phyloP scores from a whole-genome alignment of 2,113 vertebrate species.

The Camelus dromedarius region DNA sequence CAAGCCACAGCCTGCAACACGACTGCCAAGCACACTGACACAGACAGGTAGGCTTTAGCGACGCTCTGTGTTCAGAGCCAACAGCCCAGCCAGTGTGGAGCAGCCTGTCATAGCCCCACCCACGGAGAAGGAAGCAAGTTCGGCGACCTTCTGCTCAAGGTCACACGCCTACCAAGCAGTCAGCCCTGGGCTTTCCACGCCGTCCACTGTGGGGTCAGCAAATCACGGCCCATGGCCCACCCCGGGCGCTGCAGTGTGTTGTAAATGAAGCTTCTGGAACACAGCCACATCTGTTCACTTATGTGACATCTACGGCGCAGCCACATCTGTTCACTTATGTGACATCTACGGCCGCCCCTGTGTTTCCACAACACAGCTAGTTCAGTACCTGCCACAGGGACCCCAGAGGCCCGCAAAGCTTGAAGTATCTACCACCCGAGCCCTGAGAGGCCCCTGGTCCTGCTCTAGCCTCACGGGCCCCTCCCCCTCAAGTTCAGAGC shows the following conservation, averaged over 20 bases:
- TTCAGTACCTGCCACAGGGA: accelerated
- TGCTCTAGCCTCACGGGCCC: too few relatives aligned
- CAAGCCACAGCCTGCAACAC: background rate
- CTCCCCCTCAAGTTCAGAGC: background rate
- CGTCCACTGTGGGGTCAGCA: background rate
- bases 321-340: accelerated
- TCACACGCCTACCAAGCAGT: too few relatives aligned
- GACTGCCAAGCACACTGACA: accelerated
- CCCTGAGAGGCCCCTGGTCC: accelerated
- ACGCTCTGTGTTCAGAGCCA: accelerated
- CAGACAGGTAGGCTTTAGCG: accelerated
- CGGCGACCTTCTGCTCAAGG: background rate
- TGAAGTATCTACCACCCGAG: accelerated
- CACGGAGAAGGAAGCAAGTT: accelerated
- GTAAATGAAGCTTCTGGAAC: background rate
- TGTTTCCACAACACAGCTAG: background rate
- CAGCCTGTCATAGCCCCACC: accelerated
- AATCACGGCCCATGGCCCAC: accelerated
- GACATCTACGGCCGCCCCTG: accelerated
- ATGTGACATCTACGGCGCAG: background rate
- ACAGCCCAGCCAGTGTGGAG: accelerated
- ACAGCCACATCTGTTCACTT: accelerated
- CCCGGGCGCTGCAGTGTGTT: background rate
- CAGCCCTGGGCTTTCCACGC: accelerated
- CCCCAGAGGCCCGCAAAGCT: accelerated